These are phyloP conservation scores for Clarias platycephalus DNA, from an alignment of 2,797 vertebrate species.

Conservation along the genomic window DNA sequence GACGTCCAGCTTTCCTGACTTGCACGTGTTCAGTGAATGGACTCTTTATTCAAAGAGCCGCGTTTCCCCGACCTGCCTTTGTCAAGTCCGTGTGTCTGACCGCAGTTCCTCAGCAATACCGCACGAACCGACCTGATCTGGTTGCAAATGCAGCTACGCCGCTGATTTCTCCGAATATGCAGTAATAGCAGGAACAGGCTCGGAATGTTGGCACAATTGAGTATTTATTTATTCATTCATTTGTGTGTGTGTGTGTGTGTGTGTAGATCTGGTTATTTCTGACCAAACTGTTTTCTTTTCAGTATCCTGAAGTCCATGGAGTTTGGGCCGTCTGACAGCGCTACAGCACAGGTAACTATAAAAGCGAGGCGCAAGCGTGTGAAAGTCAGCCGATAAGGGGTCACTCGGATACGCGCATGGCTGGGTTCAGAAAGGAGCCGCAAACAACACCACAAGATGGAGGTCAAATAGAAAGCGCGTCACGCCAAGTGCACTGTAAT, in stretches of 20 bases:
- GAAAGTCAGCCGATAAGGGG: not conserved
- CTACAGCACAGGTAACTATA: constrained; percentile 83
- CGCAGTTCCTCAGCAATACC: constrained; percentile 15
- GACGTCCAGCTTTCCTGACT: constrained; percentile 39
- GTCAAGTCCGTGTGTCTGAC: not conserved
- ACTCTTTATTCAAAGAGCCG: constrained; percentile 3
- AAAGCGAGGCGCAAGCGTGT: not conserved
- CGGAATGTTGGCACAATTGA: not conserved
- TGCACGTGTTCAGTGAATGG: constrained; percentile 23
- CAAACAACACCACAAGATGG: not conserved
- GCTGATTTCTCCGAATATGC: constrained; percentile 10
- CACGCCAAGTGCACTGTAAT: no score
- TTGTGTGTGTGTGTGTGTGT: not conserved
- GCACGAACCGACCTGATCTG: constrained; percentile 31
- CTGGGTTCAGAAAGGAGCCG: not conserved
- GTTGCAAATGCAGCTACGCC: not conserved
- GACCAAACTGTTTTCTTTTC: constrained; percentile 43
- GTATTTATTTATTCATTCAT: not conserved
- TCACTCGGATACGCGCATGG: not conserved
- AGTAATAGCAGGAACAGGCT: not conserved
- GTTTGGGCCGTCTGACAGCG: constrained; percentile 85
- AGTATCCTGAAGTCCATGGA: constrained; percentile 98
- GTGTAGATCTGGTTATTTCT: not conserved
- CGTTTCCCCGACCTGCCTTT: not conserved
- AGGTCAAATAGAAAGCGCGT: not conserved